Evolutionary conservation across 2,888 invertebrate species (phyloP).

Genomic region (Pyrgus malvae): DNA sequence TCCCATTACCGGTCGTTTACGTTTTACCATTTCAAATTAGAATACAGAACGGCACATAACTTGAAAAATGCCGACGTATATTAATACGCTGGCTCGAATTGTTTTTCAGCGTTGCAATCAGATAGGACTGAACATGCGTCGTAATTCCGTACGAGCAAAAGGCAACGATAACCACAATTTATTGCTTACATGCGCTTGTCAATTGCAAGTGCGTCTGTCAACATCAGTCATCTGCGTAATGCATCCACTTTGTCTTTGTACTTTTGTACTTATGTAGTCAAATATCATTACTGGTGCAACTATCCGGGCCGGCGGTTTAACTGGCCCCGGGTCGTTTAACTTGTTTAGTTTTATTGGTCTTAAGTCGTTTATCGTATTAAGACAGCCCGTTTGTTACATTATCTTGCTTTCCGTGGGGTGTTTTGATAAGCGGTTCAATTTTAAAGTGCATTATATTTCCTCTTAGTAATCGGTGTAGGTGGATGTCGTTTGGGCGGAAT

Average conservation of each 20-base stretch:
- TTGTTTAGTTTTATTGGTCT: conserved; percentile 75
- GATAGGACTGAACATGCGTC: conserved; percentile 31
- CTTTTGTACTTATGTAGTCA: conserved; percentile 34
- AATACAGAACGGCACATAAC: conserved; percentile 37
- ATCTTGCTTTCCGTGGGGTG: conserved; percentile 57
- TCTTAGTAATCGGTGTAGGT: conserved; percentile 22
- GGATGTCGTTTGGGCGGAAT: conserved; percentile 15
- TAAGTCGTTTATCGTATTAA: conserved; percentile 75
- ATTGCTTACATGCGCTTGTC: conserved; percentile 51
- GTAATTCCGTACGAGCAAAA: conserved; percentile 28
- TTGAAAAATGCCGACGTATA: conserved; percentile 36
- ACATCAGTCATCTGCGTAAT: conserved; percentile 42
- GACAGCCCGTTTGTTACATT: conserved; percentile 59
- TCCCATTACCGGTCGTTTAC: conserved; percentile 25
- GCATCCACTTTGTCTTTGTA: conserved; percentile 38
- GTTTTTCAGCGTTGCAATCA: conserved; percentile 30
- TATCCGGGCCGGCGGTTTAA: conserved; percentile 57
- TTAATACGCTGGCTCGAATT: conserved; percentile 25
- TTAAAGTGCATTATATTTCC: conserved; percentile 44
- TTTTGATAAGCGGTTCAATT: conserved; percentile 65
- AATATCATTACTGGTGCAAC: conserved; percentile 53
- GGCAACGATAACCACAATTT: conserved; percentile 47
- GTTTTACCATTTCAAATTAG: conserved; percentile 39
- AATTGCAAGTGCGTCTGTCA: conserved; percentile 42
- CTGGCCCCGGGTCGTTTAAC: conserved; percentile 63